These are phyloP conservation scores for Acanthosepion lycidas DNA, from an alignment of 2,888 invertebrate species.

Conservation along the genomic window DNA sequence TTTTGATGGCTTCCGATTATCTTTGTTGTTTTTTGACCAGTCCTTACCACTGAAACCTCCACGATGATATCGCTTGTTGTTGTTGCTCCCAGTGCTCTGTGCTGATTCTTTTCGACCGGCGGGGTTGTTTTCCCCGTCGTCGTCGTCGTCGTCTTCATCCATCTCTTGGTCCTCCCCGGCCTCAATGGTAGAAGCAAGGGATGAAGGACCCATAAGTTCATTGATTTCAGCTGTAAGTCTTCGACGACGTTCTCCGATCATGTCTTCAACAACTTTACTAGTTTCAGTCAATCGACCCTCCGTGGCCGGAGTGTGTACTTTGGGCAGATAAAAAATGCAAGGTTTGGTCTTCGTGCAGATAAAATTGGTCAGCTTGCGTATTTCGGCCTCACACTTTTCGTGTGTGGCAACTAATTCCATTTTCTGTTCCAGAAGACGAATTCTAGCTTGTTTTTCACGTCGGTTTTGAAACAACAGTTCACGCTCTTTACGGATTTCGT, in stretches of 20 bases:
- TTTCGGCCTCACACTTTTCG: conserved; percentile 88
- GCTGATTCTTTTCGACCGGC: not conserved
- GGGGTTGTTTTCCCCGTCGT: conserved; percentile 41
- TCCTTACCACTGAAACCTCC: not conserved
- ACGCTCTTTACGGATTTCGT: conserved; percentile 87
- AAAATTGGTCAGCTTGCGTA: conserved; percentile 85
- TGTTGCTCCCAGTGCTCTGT: conserved; percentile 33
- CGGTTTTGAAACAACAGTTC: conserved; percentile 89
- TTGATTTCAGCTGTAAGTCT: conserved; percentile 66
- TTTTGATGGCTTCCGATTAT: not conserved
- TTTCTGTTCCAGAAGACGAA: conserved; percentile 90
- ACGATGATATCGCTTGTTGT: conserved; percentile 17
- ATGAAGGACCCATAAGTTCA: conserved; percentile 60
- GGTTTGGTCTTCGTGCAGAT: conserved; percentile 92
- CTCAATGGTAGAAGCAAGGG: conserved; percentile 51
- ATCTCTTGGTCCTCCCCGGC: conserved; percentile 49
- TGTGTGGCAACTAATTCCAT: conserved; percentile 82
- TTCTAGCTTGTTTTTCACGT: conserved; percentile 90
- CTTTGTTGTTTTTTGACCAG: conserved; percentile 40
- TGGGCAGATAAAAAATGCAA: conserved; percentile 88
- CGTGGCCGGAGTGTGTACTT: conserved; percentile 58
- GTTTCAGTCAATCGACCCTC: conserved; percentile 65
- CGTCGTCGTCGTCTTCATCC: conserved; percentile 49
- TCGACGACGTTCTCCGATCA: conserved; percentile 62
- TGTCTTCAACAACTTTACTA: conserved; percentile 64